phyloP scores from a whole-genome alignment of 2,113 vertebrate species.

The Amphilophus citrinellus region DNA sequence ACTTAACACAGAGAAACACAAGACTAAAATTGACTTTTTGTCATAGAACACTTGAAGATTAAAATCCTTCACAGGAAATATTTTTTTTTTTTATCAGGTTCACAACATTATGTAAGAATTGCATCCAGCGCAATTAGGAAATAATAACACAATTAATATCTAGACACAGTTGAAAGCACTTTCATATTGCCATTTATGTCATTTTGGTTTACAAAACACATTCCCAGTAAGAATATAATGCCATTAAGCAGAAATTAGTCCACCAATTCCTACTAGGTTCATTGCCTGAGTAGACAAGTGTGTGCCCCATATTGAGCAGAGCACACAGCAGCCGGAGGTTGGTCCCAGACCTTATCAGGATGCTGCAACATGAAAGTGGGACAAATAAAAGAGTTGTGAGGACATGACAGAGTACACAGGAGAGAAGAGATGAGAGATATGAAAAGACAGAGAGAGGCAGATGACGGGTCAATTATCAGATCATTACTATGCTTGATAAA shows the following conservation, averaged over 20 bases:
- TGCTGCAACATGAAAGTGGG: conserved; percentile 58
- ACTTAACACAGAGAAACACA: conserved; percentile 11
- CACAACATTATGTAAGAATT: conserved; percentile 33
- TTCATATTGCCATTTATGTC: conserved; percentile 39
- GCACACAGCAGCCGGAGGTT: conserved; percentile 28
- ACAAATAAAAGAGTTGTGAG: conserved; percentile 43
- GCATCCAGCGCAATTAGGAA: conserved; percentile 50
- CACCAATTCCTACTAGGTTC: conserved; percentile 26
- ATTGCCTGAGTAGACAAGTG: conserved; percentile 29
- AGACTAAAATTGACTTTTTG: conserved; percentile 8
- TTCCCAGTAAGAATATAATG: conserved; percentile 35
- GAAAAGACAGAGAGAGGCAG: conserved; percentile 18
- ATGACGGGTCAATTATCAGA: conserved; percentile 49
- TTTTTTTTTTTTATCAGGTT: conserved; percentile 35
- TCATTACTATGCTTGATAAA: conserved; percentile 36
- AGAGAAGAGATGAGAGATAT: conserved; percentile 26
- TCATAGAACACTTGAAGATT: neutral
- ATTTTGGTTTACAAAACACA: conserved; percentile 38
- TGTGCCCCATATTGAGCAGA: conserved; percentile 33
- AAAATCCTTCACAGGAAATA: conserved; percentile 11
- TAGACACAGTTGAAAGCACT: conserved; percentile 39
- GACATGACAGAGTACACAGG: conserved; percentile 32
- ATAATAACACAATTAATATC: conserved; percentile 63
- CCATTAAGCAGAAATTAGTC: conserved; percentile 42
- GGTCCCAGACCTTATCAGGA: conserved; percentile 51